These are phyloP conservation scores for Toxotes jaculatrix DNA, from an alignment of 2,113 vertebrate genomes.

Conservation along the genomic window DNA sequence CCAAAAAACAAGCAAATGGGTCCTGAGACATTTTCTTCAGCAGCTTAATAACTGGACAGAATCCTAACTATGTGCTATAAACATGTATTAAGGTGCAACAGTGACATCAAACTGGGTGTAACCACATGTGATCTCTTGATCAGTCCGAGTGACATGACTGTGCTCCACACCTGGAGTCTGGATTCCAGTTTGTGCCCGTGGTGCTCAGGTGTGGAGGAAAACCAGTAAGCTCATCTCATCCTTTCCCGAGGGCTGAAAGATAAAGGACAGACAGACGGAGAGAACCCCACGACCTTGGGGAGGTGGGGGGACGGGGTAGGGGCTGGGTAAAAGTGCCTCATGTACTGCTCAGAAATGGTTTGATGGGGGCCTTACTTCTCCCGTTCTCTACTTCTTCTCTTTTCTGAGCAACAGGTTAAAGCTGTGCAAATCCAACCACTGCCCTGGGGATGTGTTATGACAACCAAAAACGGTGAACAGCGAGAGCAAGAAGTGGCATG, in stretches of 20 bases:
- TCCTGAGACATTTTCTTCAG: not conserved
- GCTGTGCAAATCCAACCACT: slow-evolving; percentile 61
- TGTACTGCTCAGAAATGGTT: slow-evolving; percentile 43
- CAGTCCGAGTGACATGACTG: slow-evolving; percentile 53
- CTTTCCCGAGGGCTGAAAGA: slow-evolving; percentile 81
- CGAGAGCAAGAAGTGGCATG: slow-evolving; percentile 85
- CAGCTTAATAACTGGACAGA: not conserved
- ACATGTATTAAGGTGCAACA: not conserved
- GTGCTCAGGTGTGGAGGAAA: slow-evolving; percentile 81
- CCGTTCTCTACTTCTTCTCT: slow-evolving; percentile 23
- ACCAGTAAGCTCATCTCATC: slow-evolving; percentile 81
- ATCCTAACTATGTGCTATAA: not conserved
- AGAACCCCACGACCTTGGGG: slow-evolving; percentile 78
- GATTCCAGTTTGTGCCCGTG: slow-evolving; percentile 73
- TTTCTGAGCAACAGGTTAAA: slow-evolving; percentile 59
- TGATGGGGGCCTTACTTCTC: slow-evolving; percentile 39
- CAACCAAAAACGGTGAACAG: slow-evolving; percentile 79
- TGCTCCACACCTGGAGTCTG: slow-evolving; percentile 73
- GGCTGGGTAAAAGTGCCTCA: slow-evolving; percentile 31
- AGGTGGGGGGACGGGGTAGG: slow-evolving; percentile 44
- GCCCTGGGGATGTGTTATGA: slow-evolving; percentile 83
- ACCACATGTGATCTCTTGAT: slow-evolving; percentile 24
- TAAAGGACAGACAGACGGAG: slow-evolving; percentile 77
- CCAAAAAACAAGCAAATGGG: not conserved
- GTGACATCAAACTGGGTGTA: slow-evolving; percentile 3